Conservation (phyloP, 2,888 invertebrate species). For the Orthosia gothica region DNA sequence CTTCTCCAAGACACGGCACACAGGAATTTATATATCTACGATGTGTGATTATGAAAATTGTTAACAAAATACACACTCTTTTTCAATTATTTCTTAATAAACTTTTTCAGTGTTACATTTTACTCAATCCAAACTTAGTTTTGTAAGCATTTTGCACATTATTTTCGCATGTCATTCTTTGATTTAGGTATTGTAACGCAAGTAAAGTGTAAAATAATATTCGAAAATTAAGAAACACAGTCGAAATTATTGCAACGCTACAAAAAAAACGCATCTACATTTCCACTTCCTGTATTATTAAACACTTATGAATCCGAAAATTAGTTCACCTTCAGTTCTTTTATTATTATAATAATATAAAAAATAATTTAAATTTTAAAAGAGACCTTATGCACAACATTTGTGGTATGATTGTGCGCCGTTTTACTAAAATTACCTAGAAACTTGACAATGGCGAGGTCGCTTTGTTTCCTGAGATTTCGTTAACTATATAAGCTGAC, state of each 20-base stretch:
- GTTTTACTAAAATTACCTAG: constrained; percentile 75
- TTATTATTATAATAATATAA: constrained; percentile 66
- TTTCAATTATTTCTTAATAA: background rate
- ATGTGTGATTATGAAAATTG: background rate
- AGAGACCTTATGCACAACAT: constrained; percentile 70
- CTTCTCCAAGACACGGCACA: constrained; percentile 1
- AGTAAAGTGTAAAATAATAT: constrained; percentile 11
- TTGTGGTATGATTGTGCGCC: constrained; percentile 73
- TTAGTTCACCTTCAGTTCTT: constrained; percentile 72
- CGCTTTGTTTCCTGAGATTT: constrained; percentile 78
- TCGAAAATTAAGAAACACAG: constrained; percentile 12
- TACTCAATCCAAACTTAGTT: background rate
- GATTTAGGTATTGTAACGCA: background rate
- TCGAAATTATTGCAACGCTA: constrained; percentile 28
- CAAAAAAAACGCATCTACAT: constrained; percentile 47
- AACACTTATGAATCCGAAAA: constrained; percentile 51
- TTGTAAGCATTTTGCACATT: background rate
- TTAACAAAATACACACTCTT: background rate
- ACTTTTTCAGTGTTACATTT: background rate
- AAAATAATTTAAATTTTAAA: constrained; percentile 72
- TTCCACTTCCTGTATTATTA: constrained; percentile 58
- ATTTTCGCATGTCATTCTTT: background rate
- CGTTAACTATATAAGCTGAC: constrained; percentile 81
- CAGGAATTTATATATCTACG: background rate
- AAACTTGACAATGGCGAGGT: constrained; percentile 80